These are phyloP conservation scores for Diarsia brunnea DNA, from an alignment of 2,888 invertebrate species.

Conservation along the genomic window DNA sequence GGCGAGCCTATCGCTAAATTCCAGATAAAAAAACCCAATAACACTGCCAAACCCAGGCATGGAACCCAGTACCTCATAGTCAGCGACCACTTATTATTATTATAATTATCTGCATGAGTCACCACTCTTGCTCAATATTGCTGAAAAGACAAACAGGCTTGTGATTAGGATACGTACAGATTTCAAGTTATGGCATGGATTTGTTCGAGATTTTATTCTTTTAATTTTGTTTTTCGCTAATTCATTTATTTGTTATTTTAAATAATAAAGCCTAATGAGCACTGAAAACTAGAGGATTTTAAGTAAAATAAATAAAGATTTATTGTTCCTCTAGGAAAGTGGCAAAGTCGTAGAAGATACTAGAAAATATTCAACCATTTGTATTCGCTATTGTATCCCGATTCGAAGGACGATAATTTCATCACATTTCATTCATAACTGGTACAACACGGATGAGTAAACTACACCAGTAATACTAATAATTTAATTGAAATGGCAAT, in stretches of 20 bases:
- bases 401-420: conserved; percentile 6
- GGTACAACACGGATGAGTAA: conserved; percentile 36
- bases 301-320: neutral
- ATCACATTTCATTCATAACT: conserved; percentile 20
- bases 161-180: neutral
- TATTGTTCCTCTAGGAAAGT: no score
- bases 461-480: conserved; percentile 70
- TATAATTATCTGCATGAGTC: neutral
- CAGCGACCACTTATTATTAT: neutral
- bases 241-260: neutral
- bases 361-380: neutral
- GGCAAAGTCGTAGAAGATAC: no score
- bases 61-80: no score
- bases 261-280: neutral
- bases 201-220: neutral
- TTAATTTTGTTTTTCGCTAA: neutral
- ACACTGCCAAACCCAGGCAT: no score
- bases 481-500: conserved; percentile 83
- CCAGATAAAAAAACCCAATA: no score
- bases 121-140: neutral
- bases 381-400: neutral
- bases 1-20: no score
- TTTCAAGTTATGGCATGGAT: neutral
- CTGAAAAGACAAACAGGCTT: neutral
- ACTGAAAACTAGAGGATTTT: neutral